Percentiles rank a stretch among this genome's conserved stretches.
These are phyloP conservation scores for Drosophila atripex DNA, from an alignment of 2,888 invertebrate species.

Conservation along the genomic window DNA sequence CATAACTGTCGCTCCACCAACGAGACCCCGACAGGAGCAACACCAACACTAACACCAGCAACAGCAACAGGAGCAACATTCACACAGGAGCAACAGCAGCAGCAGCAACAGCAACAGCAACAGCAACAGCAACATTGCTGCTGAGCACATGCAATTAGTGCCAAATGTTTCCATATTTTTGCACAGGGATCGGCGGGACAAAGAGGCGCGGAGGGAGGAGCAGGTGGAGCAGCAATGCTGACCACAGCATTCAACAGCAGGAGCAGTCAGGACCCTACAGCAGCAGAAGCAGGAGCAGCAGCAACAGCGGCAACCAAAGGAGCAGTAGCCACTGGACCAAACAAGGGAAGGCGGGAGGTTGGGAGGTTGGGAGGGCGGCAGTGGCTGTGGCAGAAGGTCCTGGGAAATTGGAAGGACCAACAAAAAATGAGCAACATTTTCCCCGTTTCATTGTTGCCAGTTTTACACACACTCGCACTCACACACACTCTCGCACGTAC, in stretches of 20 bases:
- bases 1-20: slow-evolving; percentile 75
- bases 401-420: slow-evolving; percentile 16
- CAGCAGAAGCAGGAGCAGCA: slow-evolving; percentile 9
- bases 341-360: too few relatives aligned
- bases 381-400: slow-evolving; percentile 19
- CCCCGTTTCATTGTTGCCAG: slow-evolving; percentile 72
- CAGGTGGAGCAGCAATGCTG: slow-evolving; percentile 37
- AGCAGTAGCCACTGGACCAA: slow-evolving; percentile 62
- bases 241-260: slow-evolving; percentile 67
- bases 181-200: slow-evolving; percentile 48
- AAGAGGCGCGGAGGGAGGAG: slow-evolving; percentile 10
- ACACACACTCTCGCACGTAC: not conserved
- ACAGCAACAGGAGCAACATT: slow-evolving; percentile 48
- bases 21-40: slow-evolving; percentile 34
- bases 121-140: slow-evolving; percentile 42
- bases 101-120: slow-evolving; percentile 1
- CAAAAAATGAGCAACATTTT: slow-evolving; percentile 72
- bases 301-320: slow-evolving; percentile 32
- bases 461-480: slow-evolving; percentile 26
- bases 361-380: too few relatives aligned
- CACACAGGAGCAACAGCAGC: slow-evolving; percentile 18
- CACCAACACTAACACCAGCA: slow-evolving; percentile 47
- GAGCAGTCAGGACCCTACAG: slow-evolving; percentile 18
- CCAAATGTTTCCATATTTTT: slow-evolving; percentile 83
- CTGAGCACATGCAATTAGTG: slow-evolving; percentile 81